Base-by-base conservation (phyloP, 2,888 invertebrate species). In the Autographa gamma region DNA sequence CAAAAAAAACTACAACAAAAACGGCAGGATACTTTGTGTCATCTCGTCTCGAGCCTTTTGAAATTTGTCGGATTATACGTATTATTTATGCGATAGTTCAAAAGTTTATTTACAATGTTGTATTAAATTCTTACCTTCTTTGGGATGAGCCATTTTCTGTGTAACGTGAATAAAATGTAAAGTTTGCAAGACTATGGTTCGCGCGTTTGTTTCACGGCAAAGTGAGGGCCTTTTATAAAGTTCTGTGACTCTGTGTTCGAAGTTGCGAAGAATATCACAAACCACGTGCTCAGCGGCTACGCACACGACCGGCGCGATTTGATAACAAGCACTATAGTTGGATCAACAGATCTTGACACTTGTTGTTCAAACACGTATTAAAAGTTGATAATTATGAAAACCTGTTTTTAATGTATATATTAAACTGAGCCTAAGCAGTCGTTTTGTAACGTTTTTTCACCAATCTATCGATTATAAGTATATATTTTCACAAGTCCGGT, bases 161-260 rank as follows among this genome's bases (percentile, higher is more conserved):
- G 61, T 69, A 72, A 60, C 70, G 61, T 59, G 74, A 73, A 80
- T 77, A 69, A 73, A 82, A 85, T 88, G 83, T 67, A 75, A 86
- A 86, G 88, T 83, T 81, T 83, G 76, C 81, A 77, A 85, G 86
- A 83, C 81, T 83, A 82, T 81, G 83, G 76, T 82, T 87, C 86
- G 89, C 89, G 90, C 92, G 92, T 92, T 88, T 90, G 84, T 84
- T 86, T 79, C 82, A 80, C 84, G 74, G 77, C 82, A 84, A 81
- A 86, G 86, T 74, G 87, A 85, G 88, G 86, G 90, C 92, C 92
- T 92, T 93, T 93, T 93, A 94, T 94, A 93, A 93, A 92, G 89
- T 92, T 91, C 90, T 86, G 48, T n/a, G n/a, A n/a, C 48, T 43
- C 16, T 38, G 86, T 82, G 86, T 85, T 80, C 88, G 82, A 86